These are phyloP conservation scores for Ectropis crepuscularia DNA, from an alignment of 2,888 invertebrate genomes.

Conservation along the genomic window DNA sequence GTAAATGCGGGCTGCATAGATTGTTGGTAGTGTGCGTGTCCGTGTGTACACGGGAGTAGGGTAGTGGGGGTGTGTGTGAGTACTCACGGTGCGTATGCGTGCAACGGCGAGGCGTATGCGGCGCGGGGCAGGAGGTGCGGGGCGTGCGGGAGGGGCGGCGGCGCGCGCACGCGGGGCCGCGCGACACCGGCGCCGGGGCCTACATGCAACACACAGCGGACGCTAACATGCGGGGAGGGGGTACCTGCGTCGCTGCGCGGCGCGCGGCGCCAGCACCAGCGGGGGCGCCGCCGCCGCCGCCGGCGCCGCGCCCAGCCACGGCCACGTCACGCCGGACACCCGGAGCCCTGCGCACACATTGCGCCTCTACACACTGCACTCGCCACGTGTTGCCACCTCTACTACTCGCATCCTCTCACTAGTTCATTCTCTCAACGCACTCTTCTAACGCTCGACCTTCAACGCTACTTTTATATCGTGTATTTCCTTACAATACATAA, in stretches of 20 bases:
- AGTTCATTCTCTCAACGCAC: background rate
- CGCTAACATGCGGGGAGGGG: slow-evolving; percentile 57
- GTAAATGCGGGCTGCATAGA: slow-evolving; percentile 34
- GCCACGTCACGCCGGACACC: slow-evolving; percentile 91
- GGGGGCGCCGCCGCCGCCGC: slow-evolving; percentile 86
- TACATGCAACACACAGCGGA: slow-evolving; percentile 76
- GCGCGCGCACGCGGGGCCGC: slow-evolving; percentile 83
- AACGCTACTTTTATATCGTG: no score
- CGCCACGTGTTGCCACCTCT: slow-evolving; percentile 27
- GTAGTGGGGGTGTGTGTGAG: slow-evolving; percentile 42
- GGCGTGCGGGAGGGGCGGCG: slow-evolving; percentile 60
- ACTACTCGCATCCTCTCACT: background rate
- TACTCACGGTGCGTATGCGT: slow-evolving; percentile 97
- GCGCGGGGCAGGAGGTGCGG: slow-evolving; percentile 88
- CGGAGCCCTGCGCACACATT: slow-evolving; percentile 88
- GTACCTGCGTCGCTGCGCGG: slow-evolving; percentile 91
- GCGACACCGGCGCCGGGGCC: slow-evolving; percentile 90
- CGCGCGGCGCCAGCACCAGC: slow-evolving; percentile 90
- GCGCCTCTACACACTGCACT: slow-evolving; percentile 62
- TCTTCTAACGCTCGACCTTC: background rate
- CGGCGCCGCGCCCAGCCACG: slow-evolving; percentile 88
- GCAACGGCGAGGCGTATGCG: slow-evolving; percentile 90
- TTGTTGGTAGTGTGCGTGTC: slow-evolving; percentile 27
- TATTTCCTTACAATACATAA: no score
- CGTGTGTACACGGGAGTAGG: slow-evolving; percentile 88